Conservation (phyloP, 2,888 invertebrate genomes). For the Oxystoma pomonae region DNA sequence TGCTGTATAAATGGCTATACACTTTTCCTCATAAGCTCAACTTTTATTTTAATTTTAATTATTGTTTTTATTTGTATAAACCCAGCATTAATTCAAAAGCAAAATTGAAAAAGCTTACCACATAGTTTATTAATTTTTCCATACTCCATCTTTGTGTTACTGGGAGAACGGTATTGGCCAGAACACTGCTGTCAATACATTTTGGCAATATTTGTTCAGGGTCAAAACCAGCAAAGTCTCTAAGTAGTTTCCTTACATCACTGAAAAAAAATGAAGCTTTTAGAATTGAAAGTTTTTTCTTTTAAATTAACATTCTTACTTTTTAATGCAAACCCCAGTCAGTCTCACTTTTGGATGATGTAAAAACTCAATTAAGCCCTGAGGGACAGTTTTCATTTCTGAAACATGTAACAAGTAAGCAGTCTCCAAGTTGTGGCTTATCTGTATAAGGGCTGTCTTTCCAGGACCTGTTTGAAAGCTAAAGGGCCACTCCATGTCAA, state of each 20-base stretch:
- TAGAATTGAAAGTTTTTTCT: slow-evolving; percentile 6
- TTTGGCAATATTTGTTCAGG: slow-evolving; percentile 53
- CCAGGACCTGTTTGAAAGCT: slow-evolving; percentile 56
- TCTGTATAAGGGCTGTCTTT: slow-evolving; percentile 59
- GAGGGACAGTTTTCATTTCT: slow-evolving; percentile 54
- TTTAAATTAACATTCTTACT: slow-evolving; percentile 45
- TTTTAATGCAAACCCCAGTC: slow-evolving; percentile 61
- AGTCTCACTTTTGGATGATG: slow-evolving; percentile 56
- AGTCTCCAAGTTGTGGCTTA: slow-evolving; percentile 55
- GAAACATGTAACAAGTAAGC: slow-evolving; percentile 59
- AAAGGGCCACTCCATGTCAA: slow-evolving; percentile 67
- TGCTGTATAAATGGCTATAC: too few relatives aligned
- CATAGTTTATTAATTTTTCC: slow-evolving; percentile 52
- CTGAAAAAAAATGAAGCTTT: slow-evolving; percentile 42
- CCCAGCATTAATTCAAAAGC: too few relatives aligned
- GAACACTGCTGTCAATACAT: slow-evolving; percentile 56
- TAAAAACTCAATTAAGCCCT: slow-evolving; percentile 52
- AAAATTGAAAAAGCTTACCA: slow-evolving; percentile 45
- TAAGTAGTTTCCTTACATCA: slow-evolving; percentile 58
- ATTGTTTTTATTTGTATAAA: too few relatives aligned
- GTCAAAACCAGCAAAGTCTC: slow-evolving; percentile 57
- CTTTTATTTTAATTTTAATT: not conserved
- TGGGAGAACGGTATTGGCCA: slow-evolving; percentile 54
- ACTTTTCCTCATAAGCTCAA: not conserved
- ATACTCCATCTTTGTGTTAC: slow-evolving; percentile 57